phyloP scores from a whole-genome alignment of 2,113 vertebrate species.

The Plectropomus leopardus region DNA sequence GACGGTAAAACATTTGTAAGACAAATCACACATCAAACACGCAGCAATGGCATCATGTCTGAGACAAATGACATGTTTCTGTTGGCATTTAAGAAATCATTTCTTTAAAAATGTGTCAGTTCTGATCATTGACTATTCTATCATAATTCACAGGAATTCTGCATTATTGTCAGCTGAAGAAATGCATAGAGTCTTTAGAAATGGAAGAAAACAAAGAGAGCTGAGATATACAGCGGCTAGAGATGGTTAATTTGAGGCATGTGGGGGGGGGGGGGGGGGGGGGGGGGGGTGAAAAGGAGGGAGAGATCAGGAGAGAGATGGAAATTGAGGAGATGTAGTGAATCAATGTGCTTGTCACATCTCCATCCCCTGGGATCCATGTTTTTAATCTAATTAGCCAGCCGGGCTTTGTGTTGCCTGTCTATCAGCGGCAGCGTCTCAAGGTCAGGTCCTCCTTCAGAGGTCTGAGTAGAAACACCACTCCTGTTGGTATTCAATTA shows the following conservation, averaged over 20 bases:
- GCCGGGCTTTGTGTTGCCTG: conserved; percentile 79
- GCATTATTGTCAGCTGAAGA: not conserved
- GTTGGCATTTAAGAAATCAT: conserved; percentile 20
- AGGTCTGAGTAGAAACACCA: conserved; percentile 70
- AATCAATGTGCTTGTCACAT: conserved; percentile 83
- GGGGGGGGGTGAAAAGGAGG: conserved; percentile 37
- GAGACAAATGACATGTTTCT: conserved; percentile 16
- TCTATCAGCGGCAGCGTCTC: conserved; percentile 74
- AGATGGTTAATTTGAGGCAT: conserved; percentile 45
- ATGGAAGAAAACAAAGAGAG: not conserved
- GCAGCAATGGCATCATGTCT: conserved; percentile 11
- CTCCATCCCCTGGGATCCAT: conserved; percentile 78
- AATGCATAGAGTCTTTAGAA: not conserved
- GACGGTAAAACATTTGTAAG: conserved; percentile 39
- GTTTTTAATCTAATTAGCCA: conserved; percentile 84
- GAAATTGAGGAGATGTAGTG: conserved; percentile 72
- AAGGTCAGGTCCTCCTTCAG: conserved; percentile 79
- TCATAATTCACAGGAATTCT: conserved; percentile 2
- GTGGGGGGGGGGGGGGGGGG: conserved; percentile 38
- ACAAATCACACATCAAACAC: conserved; percentile 8
- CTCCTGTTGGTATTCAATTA: conserved; percentile 78
- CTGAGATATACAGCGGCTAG: conserved; percentile 5
- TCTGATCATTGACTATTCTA: conserved; percentile 19
- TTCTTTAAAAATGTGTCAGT: not conserved
- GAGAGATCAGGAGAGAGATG: conserved; percentile 44